Conservation (phyloP, 1,140 invertebrate species). For the Ruditapes philippinarum region DNA sequence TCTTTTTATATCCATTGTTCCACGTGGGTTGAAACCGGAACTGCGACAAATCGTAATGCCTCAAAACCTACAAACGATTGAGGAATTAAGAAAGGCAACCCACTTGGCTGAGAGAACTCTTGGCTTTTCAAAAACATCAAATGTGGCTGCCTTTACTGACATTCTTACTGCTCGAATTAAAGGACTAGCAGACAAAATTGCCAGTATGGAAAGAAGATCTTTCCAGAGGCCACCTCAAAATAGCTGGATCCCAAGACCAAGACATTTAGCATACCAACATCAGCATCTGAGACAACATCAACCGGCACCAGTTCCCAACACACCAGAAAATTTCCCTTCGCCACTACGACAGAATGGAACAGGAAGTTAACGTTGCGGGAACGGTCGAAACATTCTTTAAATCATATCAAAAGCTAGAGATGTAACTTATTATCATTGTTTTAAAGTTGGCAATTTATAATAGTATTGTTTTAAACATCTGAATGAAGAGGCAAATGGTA, state of each 20-base stretch:
- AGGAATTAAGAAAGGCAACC: not conserved
- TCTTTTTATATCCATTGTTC: too few relatives aligned
- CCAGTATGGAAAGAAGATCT: not conserved
- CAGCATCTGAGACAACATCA: too few relatives aligned
- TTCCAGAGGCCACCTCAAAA: too few relatives aligned
- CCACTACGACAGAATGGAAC: too few relatives aligned
- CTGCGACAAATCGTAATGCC: not conserved
- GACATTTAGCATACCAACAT: too few relatives aligned
- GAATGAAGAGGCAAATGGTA: not conserved
- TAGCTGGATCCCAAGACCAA: too few relatives aligned
- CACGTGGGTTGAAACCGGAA: not conserved
- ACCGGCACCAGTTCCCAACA: too few relatives aligned
- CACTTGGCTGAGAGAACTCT: not conserved
- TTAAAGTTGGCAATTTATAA: not conserved
- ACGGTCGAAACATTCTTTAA: slow-evolving; percentile 27
- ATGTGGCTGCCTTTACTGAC: not conserved
- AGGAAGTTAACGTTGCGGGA: not conserved
- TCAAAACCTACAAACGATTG: not conserved
- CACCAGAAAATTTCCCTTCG: too few relatives aligned
- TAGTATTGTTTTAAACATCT: not conserved
- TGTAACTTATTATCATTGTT: not conserved
- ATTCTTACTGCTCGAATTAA: not conserved
- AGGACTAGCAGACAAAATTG: not conserved
- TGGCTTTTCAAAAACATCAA: too few relatives aligned
- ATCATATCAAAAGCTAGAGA: not conserved